These are phyloP conservation scores for Amphiprion percula DNA, from an alignment of 2,113 vertebrate species.

Conservation along the genomic window DNA sequence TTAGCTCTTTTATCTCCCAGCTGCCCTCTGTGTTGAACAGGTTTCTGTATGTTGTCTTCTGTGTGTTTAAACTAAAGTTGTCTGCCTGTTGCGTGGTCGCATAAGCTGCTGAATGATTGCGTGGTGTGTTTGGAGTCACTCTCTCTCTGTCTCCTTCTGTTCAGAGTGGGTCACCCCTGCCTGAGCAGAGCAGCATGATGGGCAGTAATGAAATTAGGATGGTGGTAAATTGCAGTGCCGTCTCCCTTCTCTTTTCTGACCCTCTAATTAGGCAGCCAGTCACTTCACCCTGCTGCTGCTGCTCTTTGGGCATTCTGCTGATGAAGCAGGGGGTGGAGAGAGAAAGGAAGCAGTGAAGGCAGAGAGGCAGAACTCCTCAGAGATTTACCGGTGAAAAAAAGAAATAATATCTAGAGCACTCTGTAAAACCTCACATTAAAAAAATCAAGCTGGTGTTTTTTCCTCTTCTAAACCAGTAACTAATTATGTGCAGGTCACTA, in stretches of 20 bases:
- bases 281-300: neutral
- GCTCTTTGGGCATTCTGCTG: neutral
- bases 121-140: neutral
- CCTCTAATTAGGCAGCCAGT: slow-evolving; percentile 6
- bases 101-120: neutral
- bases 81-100: neutral
- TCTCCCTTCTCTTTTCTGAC: neutral
- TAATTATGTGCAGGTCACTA: too few species aligned
- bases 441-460: too few species aligned
- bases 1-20: neutral
- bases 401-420: too few species aligned
- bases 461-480: too few species aligned
- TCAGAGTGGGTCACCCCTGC: neutral
- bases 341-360: neutral
- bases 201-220: slow-evolving; percentile 13
- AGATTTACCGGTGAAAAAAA: too few species aligned
- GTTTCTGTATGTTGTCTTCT: neutral
- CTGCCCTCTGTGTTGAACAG: neutral
- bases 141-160: neutral
- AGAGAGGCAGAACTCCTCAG: too few species aligned
- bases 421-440: too few species aligned
- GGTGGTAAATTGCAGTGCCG: slow-evolving; percentile 5
- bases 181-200: neutral
- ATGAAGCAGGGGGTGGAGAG: neutral
- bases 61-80: neutral